A percentile compares a stretch with the other conserved stretches of the same genome.
Conservation (phyloP, 1,140 invertebrate genomes). For the Eupeodes corollae region DNA sequence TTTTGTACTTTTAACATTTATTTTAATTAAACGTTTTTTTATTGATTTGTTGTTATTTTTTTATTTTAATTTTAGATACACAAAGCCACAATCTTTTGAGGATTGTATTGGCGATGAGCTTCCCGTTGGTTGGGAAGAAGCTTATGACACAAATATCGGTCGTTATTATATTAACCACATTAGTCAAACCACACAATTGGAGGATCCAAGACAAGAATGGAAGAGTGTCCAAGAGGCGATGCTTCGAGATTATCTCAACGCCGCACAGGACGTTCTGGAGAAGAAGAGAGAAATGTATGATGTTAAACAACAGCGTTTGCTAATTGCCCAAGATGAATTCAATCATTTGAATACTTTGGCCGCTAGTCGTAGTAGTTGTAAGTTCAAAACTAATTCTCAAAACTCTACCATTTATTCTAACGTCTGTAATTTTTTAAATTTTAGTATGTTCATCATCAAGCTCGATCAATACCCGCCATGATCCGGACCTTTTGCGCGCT, state of each 20-base stretch:
- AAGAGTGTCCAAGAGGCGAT: slow-evolving; percentile 88
- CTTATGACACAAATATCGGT: slow-evolving; percentile 83
- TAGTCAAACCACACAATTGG: slow-evolving; percentile 87
- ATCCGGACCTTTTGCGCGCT: slow-evolving; percentile 84
- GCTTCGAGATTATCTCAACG: slow-evolving; percentile 89
- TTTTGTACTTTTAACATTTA: too few relatives aligned
- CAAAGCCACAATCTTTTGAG: slow-evolving; percentile 91
- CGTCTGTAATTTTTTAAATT: neutral
- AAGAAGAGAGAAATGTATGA: slow-evolving; percentile 94
- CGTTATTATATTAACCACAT: slow-evolving; percentile 95
- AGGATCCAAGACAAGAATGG: slow-evolving; percentile 94
- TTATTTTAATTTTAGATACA: slow-evolving; percentile 62
- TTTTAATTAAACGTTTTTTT: too few relatives aligned
- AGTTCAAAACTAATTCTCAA: slow-evolving; percentile 39
- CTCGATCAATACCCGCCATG: slow-evolving; percentile 81
- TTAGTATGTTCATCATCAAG: slow-evolving; percentile 85
- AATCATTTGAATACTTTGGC: slow-evolving; percentile 82
- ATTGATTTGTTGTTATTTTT: slow-evolving; percentile 5
- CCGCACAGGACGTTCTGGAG: slow-evolving; percentile 88
- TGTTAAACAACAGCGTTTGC: slow-evolving; percentile 86
- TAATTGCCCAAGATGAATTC: slow-evolving; percentile 89
- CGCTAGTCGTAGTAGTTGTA: slow-evolving; percentile 72
- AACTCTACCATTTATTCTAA: neutral
- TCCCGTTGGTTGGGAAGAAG: slow-evolving; percentile 93
- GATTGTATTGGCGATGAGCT: slow-evolving; percentile 96